Evolutionary conservation across 1,140 invertebrate genomes (phyloP), one percentile per base, ranked within the genome.

Genomic region (Polyergus mexicanus): DNA sequence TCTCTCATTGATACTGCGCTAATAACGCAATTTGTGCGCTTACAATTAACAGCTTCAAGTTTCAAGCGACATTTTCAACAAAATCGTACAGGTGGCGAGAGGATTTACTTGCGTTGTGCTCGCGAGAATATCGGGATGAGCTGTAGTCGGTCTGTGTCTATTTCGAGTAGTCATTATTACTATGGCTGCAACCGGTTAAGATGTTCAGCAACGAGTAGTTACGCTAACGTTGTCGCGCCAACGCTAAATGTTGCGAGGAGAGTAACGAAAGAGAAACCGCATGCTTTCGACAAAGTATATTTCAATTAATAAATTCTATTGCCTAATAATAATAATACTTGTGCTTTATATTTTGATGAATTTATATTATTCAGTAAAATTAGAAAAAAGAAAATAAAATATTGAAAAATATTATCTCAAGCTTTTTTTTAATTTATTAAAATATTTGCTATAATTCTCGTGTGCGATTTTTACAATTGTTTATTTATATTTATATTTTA

Each of bases 51-150:
- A 44, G 58, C 11, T 63, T 44, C 3, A 32, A 77, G 11, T 11
- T 54, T 13, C 44, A 28, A 38, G 16, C 6, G 13, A 25, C 41
- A 65, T 19, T 41, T 62, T 62, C 10, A 62, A 10, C 62, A 75
- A 62, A 76, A 80, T 80, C 44, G 19, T 22, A 22, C n/a, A 22
- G 4, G 3, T 13, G 11, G 28, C 25, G 41, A 77, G 35, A 68
- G 22, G 11, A 44, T 51, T n/a, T 68, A 25, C n/a, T 80, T 54
- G 32, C 44, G 77, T 65, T 89, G 69, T 58, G 58, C 58, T 89
- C 72, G 71, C 80, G 60, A 89, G 84, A 89, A 83, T 89, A 89
- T 89, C 77, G 72, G 77, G 71, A 77, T 89, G 84, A 28, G 25
- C 25, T 28, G 0, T 28, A 72, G 68, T 89, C 81, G 60, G 51